Evolutionary conservation across 2,797 vertebrate genomes (phyloP).

Genomic region (Synaphobranchus kaupii): DNA sequence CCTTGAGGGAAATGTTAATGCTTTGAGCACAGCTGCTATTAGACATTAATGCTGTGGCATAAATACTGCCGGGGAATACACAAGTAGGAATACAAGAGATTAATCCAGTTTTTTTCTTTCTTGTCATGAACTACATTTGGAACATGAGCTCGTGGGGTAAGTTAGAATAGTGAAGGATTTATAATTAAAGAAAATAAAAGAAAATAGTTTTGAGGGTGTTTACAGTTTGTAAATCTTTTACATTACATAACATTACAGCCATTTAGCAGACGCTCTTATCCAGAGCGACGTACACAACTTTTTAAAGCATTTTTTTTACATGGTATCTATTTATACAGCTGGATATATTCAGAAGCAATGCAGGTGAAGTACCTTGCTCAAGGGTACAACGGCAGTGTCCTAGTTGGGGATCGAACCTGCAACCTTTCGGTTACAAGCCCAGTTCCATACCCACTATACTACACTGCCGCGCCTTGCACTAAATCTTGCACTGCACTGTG

Average conservation of each 20-base stretch:
- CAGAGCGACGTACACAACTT: too few relatives aligned
- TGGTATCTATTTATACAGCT: too few relatives aligned
- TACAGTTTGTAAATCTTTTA: background rate
- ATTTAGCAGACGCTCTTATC: too few relatives aligned
- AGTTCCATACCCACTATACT: too few relatives aligned
- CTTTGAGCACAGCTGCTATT: background rate
- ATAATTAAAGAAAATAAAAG: background rate
- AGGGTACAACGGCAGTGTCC: too few relatives aligned
- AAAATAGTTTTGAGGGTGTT: background rate
- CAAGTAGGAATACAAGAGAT: background rate
- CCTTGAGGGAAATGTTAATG: background rate
- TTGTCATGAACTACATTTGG: background rate
- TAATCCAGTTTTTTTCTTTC: background rate
- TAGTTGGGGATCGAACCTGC: too few relatives aligned
- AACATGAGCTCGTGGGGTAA: background rate
- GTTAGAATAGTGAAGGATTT: background rate
- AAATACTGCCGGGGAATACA: background rate
- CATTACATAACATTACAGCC: too few relatives aligned
- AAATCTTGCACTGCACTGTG: background rate
- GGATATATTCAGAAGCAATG: too few relatives aligned
- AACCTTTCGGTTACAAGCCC: too few relatives aligned
- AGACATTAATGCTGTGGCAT: background rate
- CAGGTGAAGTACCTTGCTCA: too few relatives aligned
- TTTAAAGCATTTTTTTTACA: too few relatives aligned
- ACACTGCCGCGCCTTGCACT: too few relatives aligned